These are phyloP conservation scores for Nymphalis io DNA, from an alignment of 1,140 invertebrate genomes.

Conservation along the genomic window DNA sequence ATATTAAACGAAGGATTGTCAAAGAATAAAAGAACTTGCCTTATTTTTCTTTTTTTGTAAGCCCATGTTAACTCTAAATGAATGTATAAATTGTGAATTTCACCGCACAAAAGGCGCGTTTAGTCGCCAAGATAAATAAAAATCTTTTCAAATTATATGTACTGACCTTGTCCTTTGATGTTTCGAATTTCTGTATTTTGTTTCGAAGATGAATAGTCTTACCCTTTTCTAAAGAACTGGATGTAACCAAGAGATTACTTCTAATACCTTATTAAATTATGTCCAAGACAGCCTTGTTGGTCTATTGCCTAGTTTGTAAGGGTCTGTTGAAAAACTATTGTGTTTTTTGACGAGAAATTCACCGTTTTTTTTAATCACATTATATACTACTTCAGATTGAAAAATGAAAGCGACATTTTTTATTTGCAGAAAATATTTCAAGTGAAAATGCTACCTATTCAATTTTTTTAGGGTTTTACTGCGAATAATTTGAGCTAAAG, in stretches of 20 bases:
- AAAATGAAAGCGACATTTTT: too few species aligned
- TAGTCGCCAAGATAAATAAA: constrained; percentile 22
- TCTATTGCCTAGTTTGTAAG: background rate
- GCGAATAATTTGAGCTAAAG: too few species aligned
- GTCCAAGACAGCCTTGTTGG: background rate
- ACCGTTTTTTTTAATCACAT: too few species aligned
- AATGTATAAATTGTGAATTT: constrained; percentile 37
- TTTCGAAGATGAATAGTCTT: background rate
- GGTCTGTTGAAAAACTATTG: too few species aligned
- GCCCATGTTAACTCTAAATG: constrained; percentile 36
- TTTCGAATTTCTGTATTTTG: background rate
- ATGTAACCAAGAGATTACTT: background rate
- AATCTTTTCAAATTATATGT: constrained; percentile 17
- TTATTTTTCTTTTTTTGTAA: constrained; percentile 32
- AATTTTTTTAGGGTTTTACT: too few species aligned
- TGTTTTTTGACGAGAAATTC: too few species aligned
- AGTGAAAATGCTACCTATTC: too few species aligned
- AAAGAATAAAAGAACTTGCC: constrained; percentile 30
- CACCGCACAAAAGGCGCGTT: constrained; percentile 24
- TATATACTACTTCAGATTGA: too few species aligned
- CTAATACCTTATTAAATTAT: background rate
- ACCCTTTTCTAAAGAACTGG: background rate
- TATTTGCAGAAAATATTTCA: too few species aligned
- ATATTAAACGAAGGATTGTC: constrained; percentile 37
- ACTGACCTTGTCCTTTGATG: constrained; percentile 12